phyloP scores from a whole-genome alignment of 2,888 invertebrate species.

The Euplagia quadripunctaria region DNA sequence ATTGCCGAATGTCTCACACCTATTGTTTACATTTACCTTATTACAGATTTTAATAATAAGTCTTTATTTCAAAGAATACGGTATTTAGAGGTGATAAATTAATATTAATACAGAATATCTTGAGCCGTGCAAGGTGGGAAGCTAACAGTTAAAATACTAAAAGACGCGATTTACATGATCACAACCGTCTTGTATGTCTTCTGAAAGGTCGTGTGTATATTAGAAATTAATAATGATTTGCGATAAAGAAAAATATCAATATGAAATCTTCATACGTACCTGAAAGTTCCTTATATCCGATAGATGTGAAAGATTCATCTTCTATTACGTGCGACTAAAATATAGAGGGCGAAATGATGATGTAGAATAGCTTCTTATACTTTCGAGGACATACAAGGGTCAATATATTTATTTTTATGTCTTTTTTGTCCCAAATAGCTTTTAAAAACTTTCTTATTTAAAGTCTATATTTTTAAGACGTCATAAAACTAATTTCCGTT shows the following conservation, averaged over 20 bases:
- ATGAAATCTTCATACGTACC: no score
- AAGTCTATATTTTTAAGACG: neutral
- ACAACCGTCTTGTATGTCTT: neutral
- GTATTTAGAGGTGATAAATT: neutral
- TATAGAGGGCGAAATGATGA: no score
- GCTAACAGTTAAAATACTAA: neutral
- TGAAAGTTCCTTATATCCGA: no score
- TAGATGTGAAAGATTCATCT: no score
- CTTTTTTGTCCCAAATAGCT: neutral
- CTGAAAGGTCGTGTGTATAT: neutral
- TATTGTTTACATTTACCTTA: neutral
- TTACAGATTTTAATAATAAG: neutral
- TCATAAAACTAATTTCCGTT: neutral
- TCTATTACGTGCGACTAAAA: no score
- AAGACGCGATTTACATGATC: no score
- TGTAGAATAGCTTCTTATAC: no score
- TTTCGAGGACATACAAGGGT: no score
- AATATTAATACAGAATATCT: neutral
- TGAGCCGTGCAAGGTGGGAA: neutral
- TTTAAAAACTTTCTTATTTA: neutral
- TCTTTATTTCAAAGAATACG: neutral
- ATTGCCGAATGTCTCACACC: neutral
- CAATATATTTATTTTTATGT: no score
- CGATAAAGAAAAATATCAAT: neutral
- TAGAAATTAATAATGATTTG: neutral